Evolutionary conservation across 2,797 vertebrate genomes (phyloP).

Genomic region (Phoxinus dragarum): DNA sequence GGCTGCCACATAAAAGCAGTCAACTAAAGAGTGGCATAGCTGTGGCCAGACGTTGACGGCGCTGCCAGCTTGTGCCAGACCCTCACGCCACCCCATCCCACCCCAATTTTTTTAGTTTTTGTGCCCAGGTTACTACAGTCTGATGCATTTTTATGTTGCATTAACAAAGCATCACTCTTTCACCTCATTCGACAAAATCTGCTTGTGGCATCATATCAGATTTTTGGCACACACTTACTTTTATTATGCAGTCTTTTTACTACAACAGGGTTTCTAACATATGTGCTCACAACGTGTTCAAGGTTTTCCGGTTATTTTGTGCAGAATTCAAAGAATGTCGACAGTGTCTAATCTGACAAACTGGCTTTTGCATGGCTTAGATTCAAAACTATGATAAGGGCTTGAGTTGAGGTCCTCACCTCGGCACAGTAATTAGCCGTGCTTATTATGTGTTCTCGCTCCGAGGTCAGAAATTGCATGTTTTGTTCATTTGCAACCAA

Average conservation of each 20-base stretch:
- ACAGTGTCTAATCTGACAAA: slow-evolving; percentile 7
- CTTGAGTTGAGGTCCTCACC: slow-evolving; percentile 34
- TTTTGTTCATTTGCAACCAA: slow-evolving; percentile 39
- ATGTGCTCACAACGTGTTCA: not conserved
- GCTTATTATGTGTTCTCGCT: slow-evolving; percentile 41
- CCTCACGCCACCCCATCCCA: slow-evolving; percentile 56
- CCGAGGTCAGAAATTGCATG: slow-evolving; percentile 9
- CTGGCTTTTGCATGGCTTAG: slow-evolving; percentile 4
- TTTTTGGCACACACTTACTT: not conserved
- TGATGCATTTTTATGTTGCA: not conserved
- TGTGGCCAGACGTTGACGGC: slow-evolving; percentile 79
- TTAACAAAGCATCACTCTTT: no score
- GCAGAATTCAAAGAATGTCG: slow-evolving; percentile 1
- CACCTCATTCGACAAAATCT: not conserved
- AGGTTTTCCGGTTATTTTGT: slow-evolving; percentile 18
- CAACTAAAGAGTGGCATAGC: slow-evolving; percentile 75
- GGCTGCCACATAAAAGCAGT: slow-evolving; percentile 77
- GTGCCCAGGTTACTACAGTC: not conserved
- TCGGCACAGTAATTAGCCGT: slow-evolving; percentile 32
- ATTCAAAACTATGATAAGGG: slow-evolving; percentile 17
- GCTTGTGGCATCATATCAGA: not conserved
- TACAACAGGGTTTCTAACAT: not conserved
- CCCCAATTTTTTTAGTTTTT: slow-evolving; percentile 59
- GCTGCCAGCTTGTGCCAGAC: slow-evolving; percentile 63
- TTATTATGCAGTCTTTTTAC: not conserved